Evolutionary conservation across 2,888 invertebrate genomes (phyloP).

Genomic region (Keiferia lycopersicella): DNA sequence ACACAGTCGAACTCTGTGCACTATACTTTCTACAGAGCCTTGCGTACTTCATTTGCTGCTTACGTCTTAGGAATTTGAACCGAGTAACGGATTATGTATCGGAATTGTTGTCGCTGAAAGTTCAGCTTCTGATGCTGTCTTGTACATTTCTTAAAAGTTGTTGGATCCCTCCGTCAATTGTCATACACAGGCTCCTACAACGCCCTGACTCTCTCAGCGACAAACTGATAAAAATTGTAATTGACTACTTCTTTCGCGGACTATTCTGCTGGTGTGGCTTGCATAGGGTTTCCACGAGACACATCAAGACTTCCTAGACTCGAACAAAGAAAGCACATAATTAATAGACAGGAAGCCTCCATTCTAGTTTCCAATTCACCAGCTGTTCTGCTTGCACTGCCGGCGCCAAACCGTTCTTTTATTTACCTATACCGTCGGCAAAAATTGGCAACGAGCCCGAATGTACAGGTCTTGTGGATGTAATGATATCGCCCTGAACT

Average conservation of each 20-base stretch:
- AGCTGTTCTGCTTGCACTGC: slow-evolving; percentile 44
- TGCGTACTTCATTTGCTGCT: neutral
- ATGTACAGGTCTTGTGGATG: slow-evolving; percentile 45
- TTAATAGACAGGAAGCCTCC: slow-evolving; percentile 31
- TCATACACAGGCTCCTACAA: no score
- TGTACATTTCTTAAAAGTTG: no score
- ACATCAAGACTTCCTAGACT: no score
- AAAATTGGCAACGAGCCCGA: slow-evolving; percentile 71
- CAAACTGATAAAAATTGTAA: no score
- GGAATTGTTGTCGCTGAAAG: no score
- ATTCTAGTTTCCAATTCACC: slow-evolving; percentile 52
- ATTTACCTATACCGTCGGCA: slow-evolving; percentile 67
- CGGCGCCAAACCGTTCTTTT: slow-evolving; percentile 64
- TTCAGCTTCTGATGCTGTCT: no score
- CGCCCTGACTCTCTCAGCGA: no score
- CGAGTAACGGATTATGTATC: neutral
- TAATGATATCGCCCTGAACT: slow-evolving; percentile 50
- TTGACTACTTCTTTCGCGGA: no score
- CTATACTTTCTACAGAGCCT: slow-evolving; percentile 50
- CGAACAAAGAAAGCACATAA: slow-evolving; percentile 6
- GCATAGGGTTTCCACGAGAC: no score
- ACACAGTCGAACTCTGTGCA: slow-evolving; percentile 28
- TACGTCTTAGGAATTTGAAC: slow-evolving; percentile 15
- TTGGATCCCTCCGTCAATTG: no score
- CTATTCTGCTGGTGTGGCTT: no score